Evolutionary conservation across 64 coral and sea anemone genomes (phyloP), one percentile per base, ranked within the genome.

Genomic region (Montipora efflorescens): DNA sequence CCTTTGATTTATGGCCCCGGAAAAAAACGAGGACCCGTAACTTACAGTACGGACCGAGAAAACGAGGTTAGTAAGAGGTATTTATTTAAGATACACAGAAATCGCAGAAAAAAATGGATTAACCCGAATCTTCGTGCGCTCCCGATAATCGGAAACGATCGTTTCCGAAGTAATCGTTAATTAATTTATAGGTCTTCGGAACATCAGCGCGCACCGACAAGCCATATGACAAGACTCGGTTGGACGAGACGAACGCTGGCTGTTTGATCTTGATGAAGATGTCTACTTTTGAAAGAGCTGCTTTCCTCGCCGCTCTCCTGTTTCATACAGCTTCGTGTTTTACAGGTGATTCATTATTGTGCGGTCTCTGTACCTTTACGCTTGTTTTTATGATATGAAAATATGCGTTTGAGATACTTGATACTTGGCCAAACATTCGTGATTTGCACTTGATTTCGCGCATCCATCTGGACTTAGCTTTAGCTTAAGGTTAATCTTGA

Each of bases 331-430:
- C 82, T 4, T 70, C 66, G 47, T 71, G 45, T 50, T 21, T 19
- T 71, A 69, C 59, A 85, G 82, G 82, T 85, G 66, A 71, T 28
- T 19, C 9, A 69, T 50, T 5, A 43, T 13, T 69, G 66, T 71
- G 64, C 61, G 22, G 69, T 19, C 7, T 47, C 15, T 47, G 14
- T 47, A 3, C 19, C 20, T 67, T 36, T 8, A 36, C 13, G 7
- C 50, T 57, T 1, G 53, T 5, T 16, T 64, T 64, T 64, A 64
- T 64, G 61, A 15, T 12, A 64, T 36, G 36, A 12, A 64, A 15
- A 12, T 64, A 64, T 64, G 61, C 61, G 11, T 64, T 64, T 64
- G 61, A 16, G 61, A 64, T 64, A 71, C 21, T 71, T 71, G 68
- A 71, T 71, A 71, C 19, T 71, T 5, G 5, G 68, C 68, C 68